Conservation (phyloP, 1,140 invertebrate genomes). For the Schlechtendalia chinensis region DNA sequence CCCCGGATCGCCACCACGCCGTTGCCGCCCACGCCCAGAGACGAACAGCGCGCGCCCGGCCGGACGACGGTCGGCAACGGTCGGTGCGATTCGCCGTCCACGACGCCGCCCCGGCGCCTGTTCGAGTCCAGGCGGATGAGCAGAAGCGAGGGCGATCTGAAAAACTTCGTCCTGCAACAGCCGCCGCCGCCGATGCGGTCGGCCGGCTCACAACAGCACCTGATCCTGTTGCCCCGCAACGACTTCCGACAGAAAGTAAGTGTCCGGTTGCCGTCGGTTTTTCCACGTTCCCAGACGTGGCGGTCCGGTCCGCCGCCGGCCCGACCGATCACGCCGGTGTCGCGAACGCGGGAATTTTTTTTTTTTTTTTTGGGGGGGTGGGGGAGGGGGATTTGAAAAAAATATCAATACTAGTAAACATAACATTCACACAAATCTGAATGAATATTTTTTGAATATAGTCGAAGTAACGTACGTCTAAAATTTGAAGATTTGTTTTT, state of each 20-base stretch:
- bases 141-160: slow-evolving; percentile 60
- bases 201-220: slow-evolving; percentile 25
- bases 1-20: slow-evolving; percentile 49
- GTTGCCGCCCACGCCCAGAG: slow-evolving; percentile 48
- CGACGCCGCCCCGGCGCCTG: slow-evolving; percentile 52
- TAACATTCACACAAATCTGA: no score
- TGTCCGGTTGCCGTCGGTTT: no score
- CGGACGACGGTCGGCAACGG: no score
- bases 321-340: not conserved
- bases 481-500: no score
- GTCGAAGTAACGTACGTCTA: no score
- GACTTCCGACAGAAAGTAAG: slow-evolving; percentile 1
- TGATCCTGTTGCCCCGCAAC: slow-evolving; percentile 9
- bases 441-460: no score
- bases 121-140: slow-evolving; percentile 57
- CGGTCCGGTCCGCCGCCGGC: no score
- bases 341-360: not conserved
- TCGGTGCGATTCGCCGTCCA: slow-evolving; percentile 17
- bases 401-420: no score
- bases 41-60: not conserved
- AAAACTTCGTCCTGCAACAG: slow-evolving; percentile 50
- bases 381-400: no score
- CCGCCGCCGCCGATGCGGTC: slow-evolving; percentile 26
- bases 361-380: no score
- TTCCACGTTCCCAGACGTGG: no score